These are phyloP conservation scores for Pterois miles DNA, from an alignment of 2,797 vertebrate genomes.

Conservation along the genomic window DNA sequence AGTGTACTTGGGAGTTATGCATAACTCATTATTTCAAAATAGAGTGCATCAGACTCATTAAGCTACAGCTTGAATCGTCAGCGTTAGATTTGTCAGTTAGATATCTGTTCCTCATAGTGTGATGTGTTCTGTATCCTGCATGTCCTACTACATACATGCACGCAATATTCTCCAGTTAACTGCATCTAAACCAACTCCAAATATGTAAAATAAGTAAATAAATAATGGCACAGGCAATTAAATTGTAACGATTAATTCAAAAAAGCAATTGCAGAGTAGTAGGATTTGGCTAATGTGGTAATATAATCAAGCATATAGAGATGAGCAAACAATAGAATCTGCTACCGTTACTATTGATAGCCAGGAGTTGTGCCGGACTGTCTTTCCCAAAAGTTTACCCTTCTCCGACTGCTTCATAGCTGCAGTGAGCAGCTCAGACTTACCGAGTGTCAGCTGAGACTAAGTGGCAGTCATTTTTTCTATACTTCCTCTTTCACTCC, in stretches of 20 bases:
- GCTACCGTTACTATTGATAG: not conserved
- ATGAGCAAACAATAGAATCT: not conserved
- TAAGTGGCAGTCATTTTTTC: constrained; percentile 22
- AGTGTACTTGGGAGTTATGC: not conserved
- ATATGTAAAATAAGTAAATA: too few relatives aligned
- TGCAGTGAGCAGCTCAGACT: not conserved
- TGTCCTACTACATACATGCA: not conserved
- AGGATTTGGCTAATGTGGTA: not conserved
- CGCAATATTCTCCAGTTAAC: not conserved
- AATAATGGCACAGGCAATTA: not conserved
- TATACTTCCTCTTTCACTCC: constrained; percentile 13
- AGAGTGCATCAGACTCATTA: not conserved
- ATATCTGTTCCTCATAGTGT: not conserved
- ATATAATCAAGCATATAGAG: not conserved
- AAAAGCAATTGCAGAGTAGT: not conserved
- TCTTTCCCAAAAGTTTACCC: not conserved
- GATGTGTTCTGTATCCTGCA: not conserved
- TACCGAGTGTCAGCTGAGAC: constrained; percentile 14
- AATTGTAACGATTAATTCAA: not conserved
- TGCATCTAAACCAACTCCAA: not conserved
- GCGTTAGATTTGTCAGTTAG: not conserved
- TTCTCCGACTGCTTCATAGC: not conserved
- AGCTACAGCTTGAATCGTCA: not conserved
- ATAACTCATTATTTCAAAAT: not conserved
- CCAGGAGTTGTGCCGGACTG: not conserved